Percentiles rank a stretch among this genome's conserved stretches.
These are phyloP conservation scores for Speoplatyrhinus poulsoni DNA, from an alignment of 2,113 vertebrate species.

Conservation along the genomic window DNA sequence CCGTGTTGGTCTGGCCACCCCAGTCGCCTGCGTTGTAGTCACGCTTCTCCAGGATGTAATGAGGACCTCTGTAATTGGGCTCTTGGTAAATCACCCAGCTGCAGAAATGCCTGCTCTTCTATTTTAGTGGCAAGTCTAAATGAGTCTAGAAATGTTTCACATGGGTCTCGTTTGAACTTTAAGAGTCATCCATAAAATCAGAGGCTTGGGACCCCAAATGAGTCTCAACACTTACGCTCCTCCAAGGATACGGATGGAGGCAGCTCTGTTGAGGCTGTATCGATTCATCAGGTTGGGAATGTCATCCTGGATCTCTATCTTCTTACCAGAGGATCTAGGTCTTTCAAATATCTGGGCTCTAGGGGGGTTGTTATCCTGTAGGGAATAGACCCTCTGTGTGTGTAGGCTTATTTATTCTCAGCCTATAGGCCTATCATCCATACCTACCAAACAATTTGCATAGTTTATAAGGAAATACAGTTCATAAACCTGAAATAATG, in stretches of 20 bases:
- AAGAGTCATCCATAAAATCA: background rate
- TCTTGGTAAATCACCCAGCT: conserved; percentile 81
- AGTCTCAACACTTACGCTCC: conserved; percentile 58
- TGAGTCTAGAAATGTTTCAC: too few relatives aligned
- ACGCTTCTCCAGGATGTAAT: conserved; percentile 75
- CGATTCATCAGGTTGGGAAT: conserved; percentile 75
- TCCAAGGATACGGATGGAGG: conserved; percentile 73
- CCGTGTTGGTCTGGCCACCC: conserved; percentile 74
- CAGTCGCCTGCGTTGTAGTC: conserved; percentile 80
- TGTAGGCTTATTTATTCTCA: too few relatives aligned
- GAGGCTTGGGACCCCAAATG: too few relatives aligned
- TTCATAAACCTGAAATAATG: too few relatives aligned
- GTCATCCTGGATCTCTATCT: conserved; percentile 77
- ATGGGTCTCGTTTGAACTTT: too few relatives aligned
- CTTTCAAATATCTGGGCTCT: conserved; percentile 69
- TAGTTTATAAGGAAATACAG: too few relatives aligned
- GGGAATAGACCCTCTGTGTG: background rate
- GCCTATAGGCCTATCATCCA: too few relatives aligned
- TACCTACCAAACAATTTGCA: too few relatives aligned
- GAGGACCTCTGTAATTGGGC: conserved; percentile 77
- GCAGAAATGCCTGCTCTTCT: background rate
- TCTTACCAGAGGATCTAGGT: conserved; percentile 74
- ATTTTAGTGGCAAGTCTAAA: too few relatives aligned
- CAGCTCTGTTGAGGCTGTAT: conserved; percentile 68
- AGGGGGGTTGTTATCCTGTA: conserved; percentile 58